Evolutionary conservation across 2,797 vertebrate species (phyloP), one percentile per base, ranked within the genome.

Genomic region (Falco berigora): DNA sequence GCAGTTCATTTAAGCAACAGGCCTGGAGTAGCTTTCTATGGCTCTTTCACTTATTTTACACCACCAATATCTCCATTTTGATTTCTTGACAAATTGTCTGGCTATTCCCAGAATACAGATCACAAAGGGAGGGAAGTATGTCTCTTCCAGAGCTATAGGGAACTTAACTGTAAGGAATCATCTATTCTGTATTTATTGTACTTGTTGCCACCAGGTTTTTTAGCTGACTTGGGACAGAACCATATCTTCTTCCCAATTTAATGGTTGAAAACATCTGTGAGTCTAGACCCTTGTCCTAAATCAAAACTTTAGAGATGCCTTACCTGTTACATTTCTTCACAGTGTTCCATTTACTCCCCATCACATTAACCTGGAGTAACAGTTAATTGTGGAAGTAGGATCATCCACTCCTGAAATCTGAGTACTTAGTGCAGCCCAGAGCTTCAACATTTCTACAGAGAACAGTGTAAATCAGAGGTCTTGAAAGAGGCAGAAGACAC

Each of bases 61-160:
- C 40, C 52, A 95, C 40, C 0, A 1, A 34, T 16, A 89, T 27
- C 79, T 82, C 21, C 38, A 50, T 90, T 94, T 81, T 95, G 71
- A 56, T 72, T 91, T 95, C 53, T 71, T 90, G 59, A 63, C 88
- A 87, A 83, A 61, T 58, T 92, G 10, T 44, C 42, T 49, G 55
- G 22, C 77, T 94, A 21, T 90, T 96, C 79, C 46, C 56, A 96
- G 92, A 76, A 86, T 86, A 82, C 85, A 77, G 25, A 63, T 83
- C 38, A 49, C 71, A 80, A 80, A 76, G 64, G 72, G 75, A 95
- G 36, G 20, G 71, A 81, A 52, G 16, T 38, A 56, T 10, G 22
- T 55, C 67, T 72, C 64, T 91, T 83, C 44, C 84, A 93, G 32
- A 80, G 34, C 36, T 66, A 16, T 3, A 38, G 52, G 68, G 21